Evolutionary conservation across 2,113 vertebrate species (phyloP).

Genomic region (Saccopteryx leptura): DNA sequence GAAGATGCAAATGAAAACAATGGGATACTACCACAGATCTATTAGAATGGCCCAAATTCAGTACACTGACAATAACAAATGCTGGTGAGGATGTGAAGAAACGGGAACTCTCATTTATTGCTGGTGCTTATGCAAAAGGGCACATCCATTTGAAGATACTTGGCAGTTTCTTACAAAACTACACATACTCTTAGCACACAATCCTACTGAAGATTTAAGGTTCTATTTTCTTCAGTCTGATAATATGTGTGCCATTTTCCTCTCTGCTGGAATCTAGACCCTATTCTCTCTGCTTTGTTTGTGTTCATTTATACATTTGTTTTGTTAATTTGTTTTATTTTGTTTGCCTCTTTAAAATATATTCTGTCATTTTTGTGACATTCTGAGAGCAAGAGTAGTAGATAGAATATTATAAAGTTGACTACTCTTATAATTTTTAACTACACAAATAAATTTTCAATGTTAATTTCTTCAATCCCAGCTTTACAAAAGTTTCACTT

Average conservation of each 20-base stretch:
- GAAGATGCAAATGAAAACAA: neutral
- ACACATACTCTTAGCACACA: neutral
- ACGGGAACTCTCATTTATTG: neutral
- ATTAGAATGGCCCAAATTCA: neutral
- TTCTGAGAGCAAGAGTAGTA: neutral
- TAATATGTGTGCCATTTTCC: neutral
- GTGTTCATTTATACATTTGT: neutral
- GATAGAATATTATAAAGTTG: neutral
- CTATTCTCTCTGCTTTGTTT: neutral
- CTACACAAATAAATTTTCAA: neutral
- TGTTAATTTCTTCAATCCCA: neutral
- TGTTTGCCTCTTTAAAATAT: neutral
- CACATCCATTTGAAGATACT: neutral
- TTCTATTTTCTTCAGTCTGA: neutral
- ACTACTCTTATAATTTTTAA: neutral
- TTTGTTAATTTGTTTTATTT: neutral
- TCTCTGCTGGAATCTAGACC: neutral
- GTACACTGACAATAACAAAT: neutral
- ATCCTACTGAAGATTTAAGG: neutral
- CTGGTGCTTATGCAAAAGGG: neutral
- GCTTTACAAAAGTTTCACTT: neutral
- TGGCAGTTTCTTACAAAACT: neutral
- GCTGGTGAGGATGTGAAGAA: neutral
- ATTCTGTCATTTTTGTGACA: neutral
- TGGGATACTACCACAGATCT: too few relatives aligned